A percentile compares a stretch with the other conserved stretches of the same genome.
Conservation (phyloP, 2,888 invertebrate species). For the Acleris laterana region DNA sequence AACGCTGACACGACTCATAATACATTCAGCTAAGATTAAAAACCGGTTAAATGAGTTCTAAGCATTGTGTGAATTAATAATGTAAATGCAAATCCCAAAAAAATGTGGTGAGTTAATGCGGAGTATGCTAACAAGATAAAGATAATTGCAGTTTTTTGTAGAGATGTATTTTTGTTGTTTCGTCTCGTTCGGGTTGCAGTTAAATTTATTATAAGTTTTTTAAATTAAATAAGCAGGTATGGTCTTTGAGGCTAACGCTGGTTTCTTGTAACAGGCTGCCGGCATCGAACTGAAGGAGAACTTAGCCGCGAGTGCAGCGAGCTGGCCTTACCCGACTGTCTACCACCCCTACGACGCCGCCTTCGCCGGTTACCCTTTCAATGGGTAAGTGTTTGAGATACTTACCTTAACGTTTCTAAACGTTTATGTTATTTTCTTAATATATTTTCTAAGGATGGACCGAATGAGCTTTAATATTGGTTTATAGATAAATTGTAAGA, state of each 20-base stretch:
- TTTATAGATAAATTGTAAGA: too few species aligned
- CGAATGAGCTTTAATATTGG: too few species aligned
- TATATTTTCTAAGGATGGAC: too few species aligned
- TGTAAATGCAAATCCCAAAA: neutral
- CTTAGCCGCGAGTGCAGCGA: conserved; percentile 91
- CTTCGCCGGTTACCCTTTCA: conserved; percentile 96
- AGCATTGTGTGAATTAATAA: conserved; percentile 5
- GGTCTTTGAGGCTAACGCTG: conserved; percentile 5
- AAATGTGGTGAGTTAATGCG: conserved; percentile 1
- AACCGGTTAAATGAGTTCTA: conserved; percentile 23
- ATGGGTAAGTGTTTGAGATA: conserved; percentile 89
- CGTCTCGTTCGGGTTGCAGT: neutral
- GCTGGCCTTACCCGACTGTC: conserved; percentile 95
- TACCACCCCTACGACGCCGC: conserved; percentile 97
- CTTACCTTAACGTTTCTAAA: neutral
- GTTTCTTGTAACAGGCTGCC: conserved; percentile 86
- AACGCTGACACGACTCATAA: conserved; percentile 53
- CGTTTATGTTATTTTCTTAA: neutral
- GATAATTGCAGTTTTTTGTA: neutral
- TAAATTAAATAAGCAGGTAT: neutral
- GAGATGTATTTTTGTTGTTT: neutral
- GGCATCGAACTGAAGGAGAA: conserved; percentile 95
- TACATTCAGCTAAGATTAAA: conserved; percentile 20
- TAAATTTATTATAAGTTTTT: too few species aligned
- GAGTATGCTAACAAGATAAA: neutral